These are phyloP conservation scores for Luidia sarsii DNA, from an alignment of 53 echinoderm and acorn worm genomes.

Conservation along the genomic window DNA sequence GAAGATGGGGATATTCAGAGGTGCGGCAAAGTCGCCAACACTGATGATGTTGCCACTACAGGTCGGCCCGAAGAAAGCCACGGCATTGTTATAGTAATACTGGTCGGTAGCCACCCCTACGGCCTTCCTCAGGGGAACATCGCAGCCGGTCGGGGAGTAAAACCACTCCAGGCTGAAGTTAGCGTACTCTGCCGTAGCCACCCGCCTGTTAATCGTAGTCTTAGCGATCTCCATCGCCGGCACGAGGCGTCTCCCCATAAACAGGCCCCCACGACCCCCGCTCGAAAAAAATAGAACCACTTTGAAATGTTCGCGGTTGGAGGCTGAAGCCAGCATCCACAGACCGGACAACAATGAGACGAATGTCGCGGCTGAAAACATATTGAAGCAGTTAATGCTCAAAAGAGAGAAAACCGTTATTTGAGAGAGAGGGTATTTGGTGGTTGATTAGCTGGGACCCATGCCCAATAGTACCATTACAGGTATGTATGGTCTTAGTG, in stretches of 20 bases:
- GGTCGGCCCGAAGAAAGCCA: slow-evolving; percentile 75
- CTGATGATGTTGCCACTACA: slow-evolving; percentile 65
- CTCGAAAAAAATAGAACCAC: background rate
- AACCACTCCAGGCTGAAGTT: slow-evolving; percentile 65
- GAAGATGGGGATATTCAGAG: slow-evolving; percentile 72
- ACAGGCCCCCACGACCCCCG: background rate
- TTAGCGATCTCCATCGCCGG: slow-evolving; percentile 79
- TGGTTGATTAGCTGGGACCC: too few relatives aligned
- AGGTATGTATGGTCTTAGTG: too few relatives aligned
- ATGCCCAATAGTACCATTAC: too few relatives aligned
- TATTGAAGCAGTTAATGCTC: background rate
- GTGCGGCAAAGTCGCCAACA: slow-evolving; percentile 72
- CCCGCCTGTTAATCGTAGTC: slow-evolving; percentile 57
- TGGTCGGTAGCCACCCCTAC: slow-evolving; percentile 14
- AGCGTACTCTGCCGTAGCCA: slow-evolving; percentile 52
- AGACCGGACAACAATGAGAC: background rate
- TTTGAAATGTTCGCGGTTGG: background rate
- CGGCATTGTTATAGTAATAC: slow-evolving; percentile 41
- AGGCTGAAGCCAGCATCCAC: background rate
- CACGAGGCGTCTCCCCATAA: background rate
- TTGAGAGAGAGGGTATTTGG: too few relatives aligned
- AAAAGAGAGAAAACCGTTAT: background rate
- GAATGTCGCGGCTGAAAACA: background rate
- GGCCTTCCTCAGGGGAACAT: background rate
- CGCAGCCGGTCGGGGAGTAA: slow-evolving; percentile 10